Conservation (phyloP, 2,888 invertebrate species). For the Oegoconia quadripuncta region DNA sequence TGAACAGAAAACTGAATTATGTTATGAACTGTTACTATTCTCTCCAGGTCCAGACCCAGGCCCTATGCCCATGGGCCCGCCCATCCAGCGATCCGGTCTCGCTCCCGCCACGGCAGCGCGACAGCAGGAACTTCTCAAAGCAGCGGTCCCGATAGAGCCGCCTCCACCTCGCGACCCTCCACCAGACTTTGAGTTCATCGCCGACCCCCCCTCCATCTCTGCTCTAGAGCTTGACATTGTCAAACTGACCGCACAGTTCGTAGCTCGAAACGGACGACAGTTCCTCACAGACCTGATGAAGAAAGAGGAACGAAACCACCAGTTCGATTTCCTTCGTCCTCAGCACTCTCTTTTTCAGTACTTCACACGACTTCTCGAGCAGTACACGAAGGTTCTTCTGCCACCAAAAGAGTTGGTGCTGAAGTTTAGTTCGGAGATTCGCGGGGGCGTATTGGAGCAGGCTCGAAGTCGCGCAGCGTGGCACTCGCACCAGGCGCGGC, state of each 20-base stretch:
- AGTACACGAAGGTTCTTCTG: conserved; percentile 98
- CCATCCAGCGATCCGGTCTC: conserved; percentile 71
- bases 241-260: conserved; percentile 98
- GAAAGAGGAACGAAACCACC: conserved; percentile 97
- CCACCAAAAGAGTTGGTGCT: conserved; percentile 95
- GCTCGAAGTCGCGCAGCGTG: conserved; percentile 97
- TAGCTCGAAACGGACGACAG: conserved; percentile 98
- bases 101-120: conserved; percentile 90
- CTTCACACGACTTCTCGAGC: conserved; percentile 98
- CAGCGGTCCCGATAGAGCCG: conserved; percentile 91
- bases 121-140: conserved; percentile 92
- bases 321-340: conserved; percentile 98
- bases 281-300: conserved; percentile 99
- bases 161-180: conserved; percentile 96
- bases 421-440: conserved; percentile 88
- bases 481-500: conserved; percentile 96
- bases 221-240: conserved; percentile 99
- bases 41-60: conserved; percentile 37
- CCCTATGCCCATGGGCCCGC: conserved; percentile 25
- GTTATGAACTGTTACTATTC: no score
- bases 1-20: no score
- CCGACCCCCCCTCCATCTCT: conserved; percentile 99
- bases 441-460: conserved; percentile 86
- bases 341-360: conserved; percentile 99
- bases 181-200: conserved; percentile 94